phyloP scores from a whole-genome alignment of 2,113 vertebrate genomes.

The Etia nguti region DNA sequence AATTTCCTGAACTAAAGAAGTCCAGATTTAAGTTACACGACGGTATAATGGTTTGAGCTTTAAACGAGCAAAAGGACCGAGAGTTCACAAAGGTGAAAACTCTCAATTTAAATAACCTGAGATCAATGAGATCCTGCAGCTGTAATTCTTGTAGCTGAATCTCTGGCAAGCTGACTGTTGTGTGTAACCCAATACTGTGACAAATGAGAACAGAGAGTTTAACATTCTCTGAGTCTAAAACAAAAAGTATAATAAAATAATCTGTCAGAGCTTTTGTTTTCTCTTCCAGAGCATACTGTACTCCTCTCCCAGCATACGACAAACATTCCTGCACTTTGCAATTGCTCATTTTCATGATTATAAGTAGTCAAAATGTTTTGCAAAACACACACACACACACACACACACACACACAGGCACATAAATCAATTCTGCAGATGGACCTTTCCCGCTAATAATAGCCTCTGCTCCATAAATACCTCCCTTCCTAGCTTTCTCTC shows the following conservation, averaged over 20 bases:
- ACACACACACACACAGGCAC: background rate
- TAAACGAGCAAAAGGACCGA: background rate
- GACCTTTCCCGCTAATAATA: slow-evolving; percentile 57
- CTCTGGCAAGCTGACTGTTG: background rate
- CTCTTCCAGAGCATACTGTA: background rate
- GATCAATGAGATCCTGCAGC: background rate
- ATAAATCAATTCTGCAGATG: slow-evolving; percentile 51
- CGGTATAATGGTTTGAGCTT: background rate
- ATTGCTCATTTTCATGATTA: background rate
- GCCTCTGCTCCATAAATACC: slow-evolving; percentile 56
- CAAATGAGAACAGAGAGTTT: background rate
- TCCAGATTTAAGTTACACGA: background rate
- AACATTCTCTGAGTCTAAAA: background rate
- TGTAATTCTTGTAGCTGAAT: background rate
- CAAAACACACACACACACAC: background rate
- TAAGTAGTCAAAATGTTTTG: background rate
- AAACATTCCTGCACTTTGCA: background rate
- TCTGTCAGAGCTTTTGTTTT: background rate
- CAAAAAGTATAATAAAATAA: background rate
- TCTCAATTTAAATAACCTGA: background rate
- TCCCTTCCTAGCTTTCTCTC: slow-evolving; percentile 23
- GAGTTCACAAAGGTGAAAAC: background rate
- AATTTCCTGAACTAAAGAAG: background rate
- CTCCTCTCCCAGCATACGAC: background rate
- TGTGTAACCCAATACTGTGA: background rate